A percentile compares a stretch with the other conserved stretches of the same genome.
phyloP scores from a whole-genome alignment of 2,888 invertebrate genomes.

The Hydroisotoma schaefferi region DNA sequence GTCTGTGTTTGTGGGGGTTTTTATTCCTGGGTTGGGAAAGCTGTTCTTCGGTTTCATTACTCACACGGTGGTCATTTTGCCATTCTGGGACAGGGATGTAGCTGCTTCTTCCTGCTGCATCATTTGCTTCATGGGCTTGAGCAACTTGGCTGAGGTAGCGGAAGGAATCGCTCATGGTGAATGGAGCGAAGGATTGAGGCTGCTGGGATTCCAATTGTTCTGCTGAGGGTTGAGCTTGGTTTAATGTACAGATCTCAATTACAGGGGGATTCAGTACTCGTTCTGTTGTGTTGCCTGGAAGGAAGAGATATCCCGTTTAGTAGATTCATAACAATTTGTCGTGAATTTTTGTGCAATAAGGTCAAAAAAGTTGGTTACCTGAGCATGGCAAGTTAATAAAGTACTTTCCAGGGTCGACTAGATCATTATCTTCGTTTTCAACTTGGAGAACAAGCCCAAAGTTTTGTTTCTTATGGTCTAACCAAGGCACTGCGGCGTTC shows the following conservation, averaged over 20 bases:
- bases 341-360: too few relatives aligned
- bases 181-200: constrained; percentile 25
- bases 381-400: constrained; percentile 24
- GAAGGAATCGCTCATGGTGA: constrained; percentile 27
- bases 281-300: too few relatives aligned
- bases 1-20: too few relatives aligned
- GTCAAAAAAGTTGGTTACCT: too few relatives aligned
- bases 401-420: constrained; percentile 39
- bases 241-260: constrained; percentile 45
- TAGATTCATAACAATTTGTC: too few relatives aligned
- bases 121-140: neutral
- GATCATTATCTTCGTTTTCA: constrained; percentile 56
- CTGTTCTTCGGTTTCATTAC: too few relatives aligned
- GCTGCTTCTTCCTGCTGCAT: neutral
- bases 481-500: constrained; percentile 55
- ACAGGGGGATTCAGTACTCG: too few relatives aligned
- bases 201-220: constrained; percentile 16
- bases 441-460: constrained; percentile 58
- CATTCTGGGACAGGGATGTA: neutral
- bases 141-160: constrained; percentile 10
- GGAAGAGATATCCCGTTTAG: too few relatives aligned
- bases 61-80: constrained; percentile 27
- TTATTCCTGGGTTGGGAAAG: too few relatives aligned
- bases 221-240: constrained; percentile 22
- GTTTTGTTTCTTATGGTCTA: constrained; percentile 51